Evolutionary conservation across 2,888 invertebrate genomes (phyloP), one percentile per base, ranked within the genome.

Genomic region (Drosophila meridionalis): DNA sequence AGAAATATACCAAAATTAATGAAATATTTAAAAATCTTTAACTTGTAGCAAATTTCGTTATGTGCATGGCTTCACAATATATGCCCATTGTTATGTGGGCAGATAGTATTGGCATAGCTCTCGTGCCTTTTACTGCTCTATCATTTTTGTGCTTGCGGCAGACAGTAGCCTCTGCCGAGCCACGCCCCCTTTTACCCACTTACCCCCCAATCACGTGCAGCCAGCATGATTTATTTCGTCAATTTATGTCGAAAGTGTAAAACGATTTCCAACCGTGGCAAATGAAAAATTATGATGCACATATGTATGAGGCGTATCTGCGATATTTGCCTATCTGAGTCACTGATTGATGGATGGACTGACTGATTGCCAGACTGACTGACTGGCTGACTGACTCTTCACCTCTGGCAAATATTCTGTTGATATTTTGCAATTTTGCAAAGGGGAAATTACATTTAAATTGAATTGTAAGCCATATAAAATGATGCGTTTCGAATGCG

Each of bases 171-270:
- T 38, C 56, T 56, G 7, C 36, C 45, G 14, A 38, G 38, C 53
- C 32, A 47, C 63, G 63, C 26, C 32, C 50, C 42, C 40, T 36
- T 80, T 71, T 42, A 6, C 40, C 26, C 45, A 45, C 6, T 45
- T 26, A 11, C 2, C 12, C 12, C 70, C 62, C 76, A 78, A 82
- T 87, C 89, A 89, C 82, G 89, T 82, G 90, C 76, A 82, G 78
- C 74, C 71, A 79, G 79, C 87, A 85, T 90, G 90, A 91, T 91
- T 90, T 87, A 90, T 90, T 89, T 90, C 80, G 80, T 78, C 83
- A 85, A 88, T 85, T 80, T 86, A 75, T 86, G 77, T 76, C 76
- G 71, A 78, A 76, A 71, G 77, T 76, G 82, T 73, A 75, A 75
- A 78, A 61, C 76, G 75, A 78, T 82, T 86, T 83, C 79, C 72